Evolutionary conservation across 2,888 invertebrate species (phyloP), one percentile per base, ranked within the genome.

Genomic region (Idaea biselata): DNA sequence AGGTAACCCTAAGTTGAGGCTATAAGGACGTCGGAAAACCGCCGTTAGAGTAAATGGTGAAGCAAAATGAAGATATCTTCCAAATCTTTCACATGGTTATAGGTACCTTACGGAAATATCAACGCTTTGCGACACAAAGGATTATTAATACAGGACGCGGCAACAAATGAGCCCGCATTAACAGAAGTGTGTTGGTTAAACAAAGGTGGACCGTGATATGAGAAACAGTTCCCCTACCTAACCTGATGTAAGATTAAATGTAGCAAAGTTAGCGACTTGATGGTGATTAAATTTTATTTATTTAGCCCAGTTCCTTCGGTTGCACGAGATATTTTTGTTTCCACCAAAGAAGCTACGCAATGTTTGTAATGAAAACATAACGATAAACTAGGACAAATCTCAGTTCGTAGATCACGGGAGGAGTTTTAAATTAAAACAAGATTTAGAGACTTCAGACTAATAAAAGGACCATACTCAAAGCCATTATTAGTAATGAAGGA

Each of bases 271-370:
- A 67, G 75, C 75, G 76, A 77, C 69, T 78, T 77, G 78, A 80
- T 79, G 77, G 73, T 71, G 63, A 84, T 83, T 75, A 80, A 79
- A 80, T 80, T 82, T 78, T 83, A 84, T 85, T 85, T 81, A 79
- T 79, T 81, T 84, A 85, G 78, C 84, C 83, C 72, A 83, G 73
- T 86, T 88, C 81, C 80, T 82, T 77, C 75, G 73, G 73, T 75
- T 73, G 70, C 69, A 79, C 83, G 84, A 87, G 86, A 89, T 88
- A 89, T 89, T 89, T 89, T 83, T 80, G 80, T 79, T 77, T 74
- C 68, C 77, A 73, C 71, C 73, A 70, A 69, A 73, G 75, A 72
- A 68, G 55, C 55, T 64, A 73, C 73, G 80, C 81, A 82, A 85
- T 86, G 85, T 86, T 87, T 86, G 80, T 76, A 81, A 84, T 84